phyloP scores from a whole-genome alignment of 2,888 invertebrate genomes.

The Xanthorhoe designata region DNA sequence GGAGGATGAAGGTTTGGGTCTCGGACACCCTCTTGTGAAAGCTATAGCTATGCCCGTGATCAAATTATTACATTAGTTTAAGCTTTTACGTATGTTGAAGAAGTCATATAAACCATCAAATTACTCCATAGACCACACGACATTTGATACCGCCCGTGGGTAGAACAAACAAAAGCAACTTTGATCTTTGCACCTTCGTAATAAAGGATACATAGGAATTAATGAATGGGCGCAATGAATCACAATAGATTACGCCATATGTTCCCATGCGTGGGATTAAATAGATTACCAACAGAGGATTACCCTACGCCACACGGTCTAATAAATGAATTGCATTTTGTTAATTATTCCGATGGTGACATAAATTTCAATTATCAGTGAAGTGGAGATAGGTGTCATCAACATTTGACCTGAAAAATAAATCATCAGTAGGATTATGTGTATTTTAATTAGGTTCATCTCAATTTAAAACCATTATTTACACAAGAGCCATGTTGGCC shows the following conservation, averaged over 20 bases:
- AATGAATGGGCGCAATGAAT: constrained; percentile 22
- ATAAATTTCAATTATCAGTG: not conserved
- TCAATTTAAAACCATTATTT: not conserved
- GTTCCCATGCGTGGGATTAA: constrained; percentile 8
- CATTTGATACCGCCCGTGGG: constrained; percentile 26
- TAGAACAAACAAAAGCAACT: constrained; percentile 12
- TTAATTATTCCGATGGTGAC: not conserved
- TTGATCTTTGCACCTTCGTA: constrained; percentile 13
- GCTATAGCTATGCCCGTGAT: too few relatives aligned
- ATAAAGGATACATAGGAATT: constrained; percentile 20
- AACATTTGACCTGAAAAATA: not conserved
- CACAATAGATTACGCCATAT: constrained; percentile 10
- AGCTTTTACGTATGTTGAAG: not conserved
- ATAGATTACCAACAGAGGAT: not conserved
- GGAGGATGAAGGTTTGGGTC: too few relatives aligned
- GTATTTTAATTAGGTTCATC: not conserved
- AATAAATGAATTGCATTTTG: constrained; percentile 9
- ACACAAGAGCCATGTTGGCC: too few relatives aligned
- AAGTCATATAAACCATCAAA: not conserved
- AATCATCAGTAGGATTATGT: not conserved
- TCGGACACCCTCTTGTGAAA: too few relatives aligned
- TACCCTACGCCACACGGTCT: not conserved
- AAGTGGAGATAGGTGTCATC: not conserved
- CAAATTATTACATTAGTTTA: not conserved
- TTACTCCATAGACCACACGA: constrained; percentile 12